phyloP scores from a whole-genome alignment of 2,113 vertebrate species.

The Physeter macrocephalus region DNA sequence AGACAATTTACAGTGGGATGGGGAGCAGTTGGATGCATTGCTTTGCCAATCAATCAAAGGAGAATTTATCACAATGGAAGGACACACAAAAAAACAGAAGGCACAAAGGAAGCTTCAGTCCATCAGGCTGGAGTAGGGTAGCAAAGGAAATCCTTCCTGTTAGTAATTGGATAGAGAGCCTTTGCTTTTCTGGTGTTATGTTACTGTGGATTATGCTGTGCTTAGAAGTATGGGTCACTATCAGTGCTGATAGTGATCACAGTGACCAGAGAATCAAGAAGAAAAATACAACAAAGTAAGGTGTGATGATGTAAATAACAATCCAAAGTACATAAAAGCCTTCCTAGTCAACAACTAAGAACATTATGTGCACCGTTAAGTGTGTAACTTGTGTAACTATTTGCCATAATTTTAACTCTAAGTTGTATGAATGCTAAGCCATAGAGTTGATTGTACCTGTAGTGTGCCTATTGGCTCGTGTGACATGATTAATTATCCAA shows the following conservation, averaged over 20 bases:
- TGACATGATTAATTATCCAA: not conserved
- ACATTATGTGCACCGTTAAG: not conserved
- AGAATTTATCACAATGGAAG: not conserved
- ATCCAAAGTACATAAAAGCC: not conserved
- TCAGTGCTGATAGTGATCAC: not conserved
- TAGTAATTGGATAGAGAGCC: not conserved
- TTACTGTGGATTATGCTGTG: not conserved
- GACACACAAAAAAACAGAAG: not conserved
- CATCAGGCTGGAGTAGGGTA: fast-evolving
- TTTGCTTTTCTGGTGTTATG: not conserved
- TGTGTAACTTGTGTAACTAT: not conserved
- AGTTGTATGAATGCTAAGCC: not conserved
- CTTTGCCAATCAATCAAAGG: not conserved
- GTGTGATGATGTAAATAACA: not conserved
- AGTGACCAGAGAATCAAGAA: not conserved
- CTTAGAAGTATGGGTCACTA: not conserved
- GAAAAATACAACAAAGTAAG: not conserved
- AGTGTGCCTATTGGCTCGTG: not conserved
- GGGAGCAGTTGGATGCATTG: not conserved
- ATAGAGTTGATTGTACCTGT: not conserved
- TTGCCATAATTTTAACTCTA: not conserved
- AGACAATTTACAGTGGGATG: not conserved
- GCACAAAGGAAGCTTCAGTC: not conserved
- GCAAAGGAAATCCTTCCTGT: not conserved
- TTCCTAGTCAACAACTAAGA: not conserved